Conservation (phyloP, 2,113 vertebrate species). For the Mystacornis crossleyi region DNA sequence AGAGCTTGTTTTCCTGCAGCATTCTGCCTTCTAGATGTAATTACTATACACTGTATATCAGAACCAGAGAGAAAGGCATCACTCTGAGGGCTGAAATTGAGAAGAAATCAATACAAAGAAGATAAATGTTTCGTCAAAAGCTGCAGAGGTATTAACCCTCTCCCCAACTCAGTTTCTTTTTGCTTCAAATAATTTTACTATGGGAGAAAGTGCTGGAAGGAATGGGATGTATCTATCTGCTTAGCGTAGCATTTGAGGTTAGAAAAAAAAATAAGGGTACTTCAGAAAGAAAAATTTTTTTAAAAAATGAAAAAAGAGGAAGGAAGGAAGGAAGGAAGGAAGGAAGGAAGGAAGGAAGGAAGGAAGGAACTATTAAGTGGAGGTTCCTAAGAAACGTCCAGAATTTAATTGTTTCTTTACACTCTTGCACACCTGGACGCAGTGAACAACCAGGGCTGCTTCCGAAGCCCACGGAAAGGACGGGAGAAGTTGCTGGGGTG, state of each 20-base stretch:
- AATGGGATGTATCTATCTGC: background rate
- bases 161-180: constrained; percentile 14
- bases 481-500: fast-evolving
- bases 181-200: background rate
- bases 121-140: constrained; percentile 67
- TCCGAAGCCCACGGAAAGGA: background rate
- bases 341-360: no score
- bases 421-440: background rate
- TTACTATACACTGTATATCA: constrained; percentile 71
- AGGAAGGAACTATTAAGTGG: fast-evolving
- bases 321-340: no score
- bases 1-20: constrained; percentile 58
- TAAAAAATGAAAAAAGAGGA: background rate
- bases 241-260: background rate
- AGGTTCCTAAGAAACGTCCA: background rate
- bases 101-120: constrained; percentile 75
- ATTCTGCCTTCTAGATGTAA: constrained; percentile 68
- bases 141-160: constrained; percentile 47
- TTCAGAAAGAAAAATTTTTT: background rate
- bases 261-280: background rate
- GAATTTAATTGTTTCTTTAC: background rate
- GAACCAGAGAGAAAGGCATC: constrained; percentile 65
- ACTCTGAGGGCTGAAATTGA: constrained; percentile 58
- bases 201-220: background rate
- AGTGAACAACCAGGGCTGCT: background rate